Conservation (phyloP, 2,888 invertebrate species). For the Hypercompe scribonia region DNA sequence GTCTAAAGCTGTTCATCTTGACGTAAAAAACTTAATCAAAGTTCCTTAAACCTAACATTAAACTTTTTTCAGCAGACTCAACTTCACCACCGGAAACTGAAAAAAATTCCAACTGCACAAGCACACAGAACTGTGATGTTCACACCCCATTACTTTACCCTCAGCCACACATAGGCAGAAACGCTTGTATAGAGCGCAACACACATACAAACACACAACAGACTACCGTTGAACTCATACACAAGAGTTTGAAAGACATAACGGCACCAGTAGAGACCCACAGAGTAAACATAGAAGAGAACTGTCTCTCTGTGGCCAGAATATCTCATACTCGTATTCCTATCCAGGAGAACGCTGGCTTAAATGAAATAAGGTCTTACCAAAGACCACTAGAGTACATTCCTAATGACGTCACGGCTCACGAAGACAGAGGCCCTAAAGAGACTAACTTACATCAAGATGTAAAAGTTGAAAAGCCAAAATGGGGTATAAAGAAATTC, state of each 20-base stretch:
- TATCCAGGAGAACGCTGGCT: constrained; percentile 64
- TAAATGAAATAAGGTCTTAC: constrained; percentile 75
- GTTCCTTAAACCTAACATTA: neutral
- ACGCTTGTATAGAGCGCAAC: constrained; percentile 93
- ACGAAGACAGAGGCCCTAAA: constrained; percentile 74
- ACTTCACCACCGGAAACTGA: constrained; percentile 63
- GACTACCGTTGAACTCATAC: constrained; percentile 85
- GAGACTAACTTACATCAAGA: constrained; percentile 78
- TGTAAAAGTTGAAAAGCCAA: constrained; percentile 71
- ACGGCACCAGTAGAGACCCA: constrained; percentile 52
- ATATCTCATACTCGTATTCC: constrained; percentile 55
- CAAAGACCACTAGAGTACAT: constrained; percentile 88
- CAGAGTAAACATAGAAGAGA: constrained; percentile 62
- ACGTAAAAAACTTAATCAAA: too few species aligned
- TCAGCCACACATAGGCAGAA: constrained; percentile 94
- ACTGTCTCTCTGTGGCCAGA: constrained; percentile 76
- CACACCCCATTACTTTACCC: constrained; percentile 84
- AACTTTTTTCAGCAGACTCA: constrained; percentile 47
- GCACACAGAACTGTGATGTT: constrained; percentile 66
- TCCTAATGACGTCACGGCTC: constrained; percentile 89
- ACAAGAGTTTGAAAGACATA: constrained; percentile 88
- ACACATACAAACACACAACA: constrained; percentile 84
- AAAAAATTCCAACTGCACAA: constrained; percentile 74
- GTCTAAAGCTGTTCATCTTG: too few species aligned
- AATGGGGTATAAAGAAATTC: constrained; percentile 77